These are phyloP conservation scores for Bungarus multicinctus DNA, from an alignment of 2,113 vertebrate species.

Conservation along the genomic window DNA sequence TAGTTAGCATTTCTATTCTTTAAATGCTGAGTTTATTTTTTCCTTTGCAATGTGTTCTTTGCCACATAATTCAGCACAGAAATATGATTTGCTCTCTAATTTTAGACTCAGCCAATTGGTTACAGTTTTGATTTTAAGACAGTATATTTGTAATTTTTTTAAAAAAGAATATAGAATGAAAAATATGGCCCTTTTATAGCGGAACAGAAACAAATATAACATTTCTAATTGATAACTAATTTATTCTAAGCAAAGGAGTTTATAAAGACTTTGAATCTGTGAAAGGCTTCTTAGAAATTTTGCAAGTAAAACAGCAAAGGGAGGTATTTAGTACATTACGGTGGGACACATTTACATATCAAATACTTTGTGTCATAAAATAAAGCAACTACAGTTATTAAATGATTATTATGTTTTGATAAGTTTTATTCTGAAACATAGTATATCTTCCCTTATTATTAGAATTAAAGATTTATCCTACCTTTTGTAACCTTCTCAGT, in stretches of 20 bases:
- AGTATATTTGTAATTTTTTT: background rate
- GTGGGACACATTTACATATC: background rate
- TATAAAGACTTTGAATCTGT: background rate
- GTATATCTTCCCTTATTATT: background rate
- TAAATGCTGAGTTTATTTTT: background rate
- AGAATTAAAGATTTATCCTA: background rate
- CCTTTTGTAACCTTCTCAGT: background rate
- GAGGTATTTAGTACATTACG: background rate
- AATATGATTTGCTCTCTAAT: background rate
- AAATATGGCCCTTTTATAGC: background rate
- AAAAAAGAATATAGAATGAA: background rate
- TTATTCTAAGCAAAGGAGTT: background rate
- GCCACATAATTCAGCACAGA: background rate
- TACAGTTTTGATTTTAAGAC: background rate
- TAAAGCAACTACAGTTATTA: background rate
- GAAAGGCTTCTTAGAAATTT: background rate
- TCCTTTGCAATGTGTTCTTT: background rate
- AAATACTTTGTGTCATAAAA: background rate
- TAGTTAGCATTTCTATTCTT: background rate
- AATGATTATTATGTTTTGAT: background rate
- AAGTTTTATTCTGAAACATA: background rate
- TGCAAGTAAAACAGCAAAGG: background rate
- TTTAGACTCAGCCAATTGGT: background rate
- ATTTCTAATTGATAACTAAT: background rate
- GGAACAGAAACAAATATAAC: background rate